Percentiles rank a stretch among this genome's conserved stretches.
Evolutionary conservation across 2,888 invertebrate genomes (phyloP).

Genomic region (Atherix ibis): DNA sequence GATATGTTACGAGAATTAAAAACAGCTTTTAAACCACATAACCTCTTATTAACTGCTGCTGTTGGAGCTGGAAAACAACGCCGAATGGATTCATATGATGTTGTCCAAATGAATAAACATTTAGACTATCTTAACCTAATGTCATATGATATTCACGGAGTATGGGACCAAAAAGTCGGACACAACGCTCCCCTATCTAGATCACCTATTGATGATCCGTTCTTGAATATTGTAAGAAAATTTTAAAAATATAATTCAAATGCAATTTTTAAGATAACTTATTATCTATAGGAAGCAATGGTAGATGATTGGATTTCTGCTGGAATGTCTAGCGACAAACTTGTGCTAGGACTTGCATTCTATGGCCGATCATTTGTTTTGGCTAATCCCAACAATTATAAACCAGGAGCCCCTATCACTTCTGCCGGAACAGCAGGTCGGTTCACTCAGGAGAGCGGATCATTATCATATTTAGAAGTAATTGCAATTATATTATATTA

Average conservation of each 20-base stretch:
- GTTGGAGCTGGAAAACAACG: constrained; percentile 34
- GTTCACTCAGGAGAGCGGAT: constrained; percentile 35
- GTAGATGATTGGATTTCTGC: constrained; percentile 26
- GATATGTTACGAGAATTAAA: constrained; percentile 27
- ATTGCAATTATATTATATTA: background rate
- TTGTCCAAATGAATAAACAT: constrained; percentile 31
- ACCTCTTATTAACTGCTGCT: constrained; percentile 35
- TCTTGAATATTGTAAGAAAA: too few species aligned
- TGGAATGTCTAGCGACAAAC: constrained; percentile 26
- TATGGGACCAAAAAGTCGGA: constrained; percentile 34
- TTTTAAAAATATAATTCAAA: too few species aligned
- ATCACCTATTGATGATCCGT: too few species aligned
- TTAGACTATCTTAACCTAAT: constrained; percentile 40
- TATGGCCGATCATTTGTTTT: constrained; percentile 33
- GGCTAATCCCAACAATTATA: constrained; percentile 21
- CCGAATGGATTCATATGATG: constrained; percentile 35
- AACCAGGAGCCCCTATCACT: constrained; percentile 32
- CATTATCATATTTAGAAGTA: constrained; percentile 40
- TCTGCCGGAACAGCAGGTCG: constrained; percentile 34
- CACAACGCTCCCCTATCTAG: constrained; percentile 37
- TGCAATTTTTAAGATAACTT: too few species aligned
- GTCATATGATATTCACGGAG: constrained; percentile 41
- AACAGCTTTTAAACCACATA: constrained; percentile 24
- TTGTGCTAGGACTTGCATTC: constrained; percentile 29
- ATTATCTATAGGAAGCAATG: too few species aligned